These are phyloP conservation scores for Brenthis daphne DNA, from an alignment of 2,888 invertebrate genomes.

Conservation along the genomic window DNA sequence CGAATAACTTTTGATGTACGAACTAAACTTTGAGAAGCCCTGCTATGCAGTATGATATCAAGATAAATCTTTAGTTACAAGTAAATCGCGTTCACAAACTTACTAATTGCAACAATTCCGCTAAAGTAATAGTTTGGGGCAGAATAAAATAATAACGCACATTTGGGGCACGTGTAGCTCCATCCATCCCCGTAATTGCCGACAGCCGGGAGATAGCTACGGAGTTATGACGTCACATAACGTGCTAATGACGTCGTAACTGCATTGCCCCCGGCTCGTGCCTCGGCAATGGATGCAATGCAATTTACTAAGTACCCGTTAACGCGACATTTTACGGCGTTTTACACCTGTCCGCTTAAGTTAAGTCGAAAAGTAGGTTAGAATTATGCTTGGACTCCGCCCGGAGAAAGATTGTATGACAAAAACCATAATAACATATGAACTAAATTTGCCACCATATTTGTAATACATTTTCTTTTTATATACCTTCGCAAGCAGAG, in stretches of 20 bases:
- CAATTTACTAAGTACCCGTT: slow-evolving; percentile 56
- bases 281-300: slow-evolving; percentile 60
- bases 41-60: background rate
- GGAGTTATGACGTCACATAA: slow-evolving; percentile 77
- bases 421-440: too few relatives aligned
- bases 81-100: slow-evolving; percentile 14
- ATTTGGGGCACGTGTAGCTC: slow-evolving; percentile 65
- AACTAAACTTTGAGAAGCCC: background rate
- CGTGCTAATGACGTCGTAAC: slow-evolving; percentile 79
- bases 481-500: too few relatives aligned
- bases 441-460: too few relatives aligned
- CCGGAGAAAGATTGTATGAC: too few relatives aligned
- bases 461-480: too few relatives aligned
- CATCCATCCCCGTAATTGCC: slow-evolving; percentile 74
- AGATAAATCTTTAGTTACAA: background rate
- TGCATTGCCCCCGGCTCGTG: slow-evolving; percentile 65
- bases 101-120: slow-evolving; percentile 22
- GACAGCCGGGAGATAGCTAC: slow-evolving; percentile 75
- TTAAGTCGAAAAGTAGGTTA: slow-evolving; percentile 12
- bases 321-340: slow-evolving; percentile 41
- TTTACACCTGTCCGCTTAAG: slow-evolving; percentile 37
- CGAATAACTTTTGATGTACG: too few relatives aligned
- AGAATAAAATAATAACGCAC: slow-evolving; percentile 46
- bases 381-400: background rate
- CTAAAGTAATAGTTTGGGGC: slow-evolving; percentile 24